Evolutionary conservation across 2,888 invertebrate species (phyloP).

Genomic region (Cosmia trapezina): DNA sequence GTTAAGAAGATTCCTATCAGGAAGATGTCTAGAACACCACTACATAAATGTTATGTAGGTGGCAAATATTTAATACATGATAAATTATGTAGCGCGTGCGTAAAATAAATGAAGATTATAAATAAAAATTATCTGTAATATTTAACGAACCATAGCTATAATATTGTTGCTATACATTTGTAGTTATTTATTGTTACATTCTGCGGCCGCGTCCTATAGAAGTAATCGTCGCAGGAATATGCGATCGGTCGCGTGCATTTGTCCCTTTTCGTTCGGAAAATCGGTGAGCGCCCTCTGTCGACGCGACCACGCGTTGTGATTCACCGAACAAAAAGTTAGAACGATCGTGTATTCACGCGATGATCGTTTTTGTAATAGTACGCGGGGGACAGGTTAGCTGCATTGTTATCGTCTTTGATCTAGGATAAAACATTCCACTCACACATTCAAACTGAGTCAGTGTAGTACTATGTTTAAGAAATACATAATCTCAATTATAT

Average conservation of each 20-base stretch:
- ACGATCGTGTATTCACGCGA: too few species aligned
- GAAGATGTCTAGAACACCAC: constrained; percentile 32
- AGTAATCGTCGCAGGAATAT: too few species aligned
- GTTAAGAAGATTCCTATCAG: constrained; percentile 53
- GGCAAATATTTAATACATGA: constrained; percentile 56
- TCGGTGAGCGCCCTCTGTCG: too few species aligned
- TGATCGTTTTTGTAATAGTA: too few species aligned
- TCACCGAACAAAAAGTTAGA: too few species aligned
- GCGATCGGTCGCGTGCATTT: too few species aligned
- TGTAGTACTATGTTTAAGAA: constrained; percentile 47
- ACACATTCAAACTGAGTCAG: constrained; percentile 66
- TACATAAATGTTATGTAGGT: constrained; percentile 68
- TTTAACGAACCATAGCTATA: constrained; percentile 51
- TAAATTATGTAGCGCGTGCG: constrained; percentile 47
- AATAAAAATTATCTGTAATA: constrained; percentile 49
- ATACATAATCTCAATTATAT: constrained; percentile 43
- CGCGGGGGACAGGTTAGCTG: constrained; percentile 33
- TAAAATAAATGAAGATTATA: constrained; percentile 31
- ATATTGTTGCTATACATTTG: constrained; percentile 57
- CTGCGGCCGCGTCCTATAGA: constrained; percentile 1
- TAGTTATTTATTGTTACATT: constrained; percentile 63
- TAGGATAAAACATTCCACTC: constrained; percentile 79
- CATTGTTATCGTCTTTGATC: constrained; percentile 59
- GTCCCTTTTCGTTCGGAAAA: too few species aligned
- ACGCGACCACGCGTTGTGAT: too few species aligned